phyloP scores from a whole-genome alignment of 2,888 invertebrate species.

The Hymenopus coronatus region DNA sequence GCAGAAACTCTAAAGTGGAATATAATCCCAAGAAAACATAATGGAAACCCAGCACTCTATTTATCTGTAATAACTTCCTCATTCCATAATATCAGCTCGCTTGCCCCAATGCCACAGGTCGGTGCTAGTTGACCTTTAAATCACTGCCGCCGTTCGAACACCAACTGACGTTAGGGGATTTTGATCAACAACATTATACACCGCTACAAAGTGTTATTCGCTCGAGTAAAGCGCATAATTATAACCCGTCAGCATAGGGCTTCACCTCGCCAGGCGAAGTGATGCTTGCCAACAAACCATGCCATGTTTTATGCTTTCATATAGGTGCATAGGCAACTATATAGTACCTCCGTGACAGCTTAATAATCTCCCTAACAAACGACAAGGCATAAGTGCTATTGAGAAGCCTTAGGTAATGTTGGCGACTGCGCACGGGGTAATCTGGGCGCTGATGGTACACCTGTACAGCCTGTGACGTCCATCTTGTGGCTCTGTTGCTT shows the following conservation, averaged over 20 bases:
- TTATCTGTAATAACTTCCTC: not conserved
- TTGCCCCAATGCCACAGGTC: not conserved
- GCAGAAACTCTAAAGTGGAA: not conserved
- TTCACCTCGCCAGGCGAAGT: not conserved
- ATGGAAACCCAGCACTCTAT: not conserved
- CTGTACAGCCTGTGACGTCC: not conserved
- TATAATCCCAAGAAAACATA: not conserved
- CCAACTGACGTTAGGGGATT: not conserved
- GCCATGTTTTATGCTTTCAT: not conserved
- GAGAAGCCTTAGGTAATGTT: not conserved
- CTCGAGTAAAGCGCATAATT: not conserved
- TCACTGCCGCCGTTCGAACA: not conserved
- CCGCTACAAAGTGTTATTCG: not conserved
- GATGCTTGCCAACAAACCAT: not conserved
- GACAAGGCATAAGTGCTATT: not conserved
- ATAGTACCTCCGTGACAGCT: not conserved
- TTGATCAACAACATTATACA: not conserved
- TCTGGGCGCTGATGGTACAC: not conserved
- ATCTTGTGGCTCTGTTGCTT: not conserved
- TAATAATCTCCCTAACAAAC: not conserved
- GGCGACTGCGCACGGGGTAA: not conserved
- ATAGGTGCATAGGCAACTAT: not conserved
- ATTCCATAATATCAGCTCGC: not conserved
- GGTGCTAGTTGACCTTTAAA: not conserved
- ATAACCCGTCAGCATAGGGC: not conserved